Conservation (phyloP, 2,113 vertebrate species). For the Scortum barcoo region DNA sequence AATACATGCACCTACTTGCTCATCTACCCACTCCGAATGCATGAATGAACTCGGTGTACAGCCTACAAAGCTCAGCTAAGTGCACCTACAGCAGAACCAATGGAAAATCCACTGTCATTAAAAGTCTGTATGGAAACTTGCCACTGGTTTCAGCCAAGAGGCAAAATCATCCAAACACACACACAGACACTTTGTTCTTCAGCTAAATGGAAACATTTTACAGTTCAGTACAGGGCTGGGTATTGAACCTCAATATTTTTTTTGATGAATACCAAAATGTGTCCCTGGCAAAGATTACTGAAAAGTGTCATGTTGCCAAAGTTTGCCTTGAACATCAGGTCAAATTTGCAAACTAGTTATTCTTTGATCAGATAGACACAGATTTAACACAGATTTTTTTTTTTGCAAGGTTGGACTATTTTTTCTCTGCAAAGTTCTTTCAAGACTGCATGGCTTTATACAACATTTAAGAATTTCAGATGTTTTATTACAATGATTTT, state of each 20-base stretch:
- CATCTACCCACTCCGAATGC: constrained; percentile 34
- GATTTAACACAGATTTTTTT: background rate
- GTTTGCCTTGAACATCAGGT: background rate
- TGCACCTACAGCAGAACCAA: constrained; percentile 38
- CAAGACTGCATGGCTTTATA: background rate
- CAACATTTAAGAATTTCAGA: background rate
- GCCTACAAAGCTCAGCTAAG: constrained; percentile 9
- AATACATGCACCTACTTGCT: constrained; percentile 3
- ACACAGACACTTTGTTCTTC: constrained; percentile 9
- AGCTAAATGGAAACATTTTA: constrained; percentile 7
- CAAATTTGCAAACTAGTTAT: background rate
- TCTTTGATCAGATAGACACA: background rate
- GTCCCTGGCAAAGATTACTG: background rate
- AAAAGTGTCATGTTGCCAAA: background rate
- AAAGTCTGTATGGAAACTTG: constrained; percentile 69
- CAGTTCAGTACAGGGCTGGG: background rate
- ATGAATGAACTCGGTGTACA: constrained; percentile 41
- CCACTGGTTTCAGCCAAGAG: constrained; percentile 35
- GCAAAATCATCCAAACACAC: constrained; percentile 16
- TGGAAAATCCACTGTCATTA: constrained; percentile 65
- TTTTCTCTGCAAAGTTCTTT: background rate
- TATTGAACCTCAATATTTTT: background rate
- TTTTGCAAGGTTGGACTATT: background rate
- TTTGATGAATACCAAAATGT: background rate
- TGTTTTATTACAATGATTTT: background rate